Evolutionary conservation across 1,140 invertebrate species (phyloP).

Genomic region (Drosophila nasuta): DNA sequence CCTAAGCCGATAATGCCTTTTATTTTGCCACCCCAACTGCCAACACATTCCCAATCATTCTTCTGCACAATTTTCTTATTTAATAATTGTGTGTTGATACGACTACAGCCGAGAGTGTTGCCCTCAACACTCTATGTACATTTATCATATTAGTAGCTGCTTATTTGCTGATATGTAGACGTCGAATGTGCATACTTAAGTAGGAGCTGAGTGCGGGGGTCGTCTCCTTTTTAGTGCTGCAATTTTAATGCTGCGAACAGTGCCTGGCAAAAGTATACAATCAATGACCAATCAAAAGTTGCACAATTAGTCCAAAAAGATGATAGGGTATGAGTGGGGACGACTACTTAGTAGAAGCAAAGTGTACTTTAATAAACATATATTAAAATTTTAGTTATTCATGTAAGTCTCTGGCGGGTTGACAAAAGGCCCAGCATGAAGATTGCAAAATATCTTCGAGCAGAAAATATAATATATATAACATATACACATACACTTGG

Average conservation of each 20-base stretch:
- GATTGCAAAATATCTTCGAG: slow-evolving; percentile 62
- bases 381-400: slow-evolving; percentile 83
- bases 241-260: slow-evolving; percentile 68
- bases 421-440: slow-evolving; percentile 64
- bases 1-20: neutral
- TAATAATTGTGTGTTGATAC: slow-evolving; percentile 11
- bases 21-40: neutral
- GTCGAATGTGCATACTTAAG: slow-evolving; percentile 69
- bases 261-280: slow-evolving; percentile 51
- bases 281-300: slow-evolving; percentile 80
- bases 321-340: neutral
- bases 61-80: slow-evolving; percentile 14
- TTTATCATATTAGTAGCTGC: slow-evolving; percentile 45
- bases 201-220: slow-evolving; percentile 19
- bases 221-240: slow-evolving; percentile 61
- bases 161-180: slow-evolving; percentile 63
- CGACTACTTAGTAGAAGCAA: slow-evolving; percentile 66
- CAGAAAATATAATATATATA: slow-evolving; percentile 47
- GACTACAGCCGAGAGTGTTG: neutral
- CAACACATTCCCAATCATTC: neutral
- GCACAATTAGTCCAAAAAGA: slow-evolving; percentile 60
- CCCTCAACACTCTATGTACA: slow-evolving; percentile 8
- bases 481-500: slow-evolving; percentile 21
- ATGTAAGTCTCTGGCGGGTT: slow-evolving; percentile 74
- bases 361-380: slow-evolving; percentile 76